Evolutionary conservation across 2,888 invertebrate species (phyloP), one percentile per base, ranked within the genome.

Genomic region (Melanotus villosus): DNA sequence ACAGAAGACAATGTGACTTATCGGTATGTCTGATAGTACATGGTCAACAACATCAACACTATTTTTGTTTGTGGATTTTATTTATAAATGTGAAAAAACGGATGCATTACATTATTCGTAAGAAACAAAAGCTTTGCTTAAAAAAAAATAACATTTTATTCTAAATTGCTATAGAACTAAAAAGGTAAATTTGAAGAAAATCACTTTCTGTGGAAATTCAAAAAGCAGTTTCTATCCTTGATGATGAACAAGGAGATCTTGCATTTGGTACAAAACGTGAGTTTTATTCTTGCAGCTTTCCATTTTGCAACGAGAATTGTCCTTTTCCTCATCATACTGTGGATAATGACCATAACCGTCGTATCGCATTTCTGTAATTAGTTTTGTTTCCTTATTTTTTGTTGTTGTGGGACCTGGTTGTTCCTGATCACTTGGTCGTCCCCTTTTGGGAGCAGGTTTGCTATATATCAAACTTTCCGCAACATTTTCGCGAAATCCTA

Each of bases 391-490:
- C 7, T 10, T 16, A 19, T 7, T 16, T 45, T 45, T 3, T 7
- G 18, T 16, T 9, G 2, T 5, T 4, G 5, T 26, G 26, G 7
- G 7, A 26, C 26, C 7, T 26, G 26, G 4, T 26, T 26, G 26
- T 26, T 3, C 4, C 26, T 26, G 7, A 5, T 26, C 3, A 26
- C 26, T 26, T 36, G 57, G 38, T 12, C 38, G 16, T 57, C 38
- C 41, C 10, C 57, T 16, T 30, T 57, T 57, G 6, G 36, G 57
- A 18, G 38, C 14, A 57, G 12, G n/a, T 38, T n/a, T 36, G n/a
- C 4, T 10, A 16, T 6, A 23, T 2, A 38, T 57, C 9, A 36
- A 18, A 16, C 9, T 5, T 38, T 57, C 38, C 10, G 21, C 57
- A 34, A 57, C 41, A 36, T 3, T 14, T 34, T 21, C 2, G 21